Evolutionary conservation across 2,113 vertebrate genomes (phyloP).

Genomic region (Panthera leo): DNA sequence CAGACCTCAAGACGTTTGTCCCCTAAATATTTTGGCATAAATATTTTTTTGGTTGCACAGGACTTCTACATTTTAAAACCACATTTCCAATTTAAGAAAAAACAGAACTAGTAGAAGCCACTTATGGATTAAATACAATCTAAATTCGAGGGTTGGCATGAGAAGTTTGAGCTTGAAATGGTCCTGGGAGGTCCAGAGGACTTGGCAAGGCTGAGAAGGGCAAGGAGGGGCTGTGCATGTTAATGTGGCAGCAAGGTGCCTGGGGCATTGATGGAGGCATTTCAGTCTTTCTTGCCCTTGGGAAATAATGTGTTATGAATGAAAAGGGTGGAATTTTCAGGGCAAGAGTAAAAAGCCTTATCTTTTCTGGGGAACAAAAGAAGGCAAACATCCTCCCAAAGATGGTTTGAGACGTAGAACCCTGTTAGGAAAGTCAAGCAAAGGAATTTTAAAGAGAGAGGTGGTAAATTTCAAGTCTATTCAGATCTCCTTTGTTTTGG

Average conservation of each 20-base stretch:
- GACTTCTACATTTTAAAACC: background rate
- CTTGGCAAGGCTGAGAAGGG: background rate
- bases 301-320: background rate
- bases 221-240: background rate
- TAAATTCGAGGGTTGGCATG: background rate
- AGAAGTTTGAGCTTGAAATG: background rate
- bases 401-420: background rate
- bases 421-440: background rate
- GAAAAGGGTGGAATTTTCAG: constrained; percentile 16
- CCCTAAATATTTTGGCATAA: background rate
- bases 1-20: background rate
- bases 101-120: background rate
- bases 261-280: background rate
- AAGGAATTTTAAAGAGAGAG: background rate
- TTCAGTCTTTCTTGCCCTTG: background rate
- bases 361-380: background rate
- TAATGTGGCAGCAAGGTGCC: background rate
- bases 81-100: background rate
- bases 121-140: background rate
- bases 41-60: background rate
- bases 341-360: background rate
- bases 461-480: background rate
- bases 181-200: background rate
- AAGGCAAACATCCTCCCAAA: constrained; percentile 23
- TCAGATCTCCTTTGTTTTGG: background rate